Conservation (phyloP, 1,140 invertebrate genomes). For the Berghia stephanieae region DNA sequence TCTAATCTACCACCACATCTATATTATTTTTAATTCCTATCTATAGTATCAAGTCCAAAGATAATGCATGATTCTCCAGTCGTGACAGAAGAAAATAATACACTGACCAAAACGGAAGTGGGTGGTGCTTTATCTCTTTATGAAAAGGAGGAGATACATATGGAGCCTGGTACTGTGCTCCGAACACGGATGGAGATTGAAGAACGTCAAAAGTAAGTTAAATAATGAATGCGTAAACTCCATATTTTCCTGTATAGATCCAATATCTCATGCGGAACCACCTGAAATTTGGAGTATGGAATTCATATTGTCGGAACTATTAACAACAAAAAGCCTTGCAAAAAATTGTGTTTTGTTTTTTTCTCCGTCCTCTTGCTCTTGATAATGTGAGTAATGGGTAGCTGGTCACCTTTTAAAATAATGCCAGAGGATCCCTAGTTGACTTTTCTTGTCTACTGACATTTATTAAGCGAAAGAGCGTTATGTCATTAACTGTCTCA, state of each 20-base stretch:
- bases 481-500: no score
- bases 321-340: no score
- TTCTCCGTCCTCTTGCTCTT: not conserved
- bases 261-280: not conserved
- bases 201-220: conserved; percentile 51
- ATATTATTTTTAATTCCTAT: not conserved
- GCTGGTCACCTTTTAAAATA: not conserved
- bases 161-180: conserved; percentile 54
- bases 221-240: not conserved
- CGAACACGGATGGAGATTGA: conserved; percentile 79
- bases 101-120: not conserved
- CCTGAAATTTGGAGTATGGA: not conserved
- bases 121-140: conserved; percentile 48
- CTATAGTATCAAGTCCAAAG: not conserved
- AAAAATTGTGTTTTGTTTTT: not conserved
- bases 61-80: not conserved
- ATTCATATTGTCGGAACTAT: no score
- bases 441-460: no score
- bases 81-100: conserved; percentile 13
- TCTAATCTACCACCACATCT: no score
- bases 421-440: no score
- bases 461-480: no score
- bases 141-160: conserved; percentile 58
- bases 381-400: no score
- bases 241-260: not conserved